Evolutionary conservation across 2,888 invertebrate species (phyloP).

Genomic region (Spatulosminthurus flaviceps): DNA sequence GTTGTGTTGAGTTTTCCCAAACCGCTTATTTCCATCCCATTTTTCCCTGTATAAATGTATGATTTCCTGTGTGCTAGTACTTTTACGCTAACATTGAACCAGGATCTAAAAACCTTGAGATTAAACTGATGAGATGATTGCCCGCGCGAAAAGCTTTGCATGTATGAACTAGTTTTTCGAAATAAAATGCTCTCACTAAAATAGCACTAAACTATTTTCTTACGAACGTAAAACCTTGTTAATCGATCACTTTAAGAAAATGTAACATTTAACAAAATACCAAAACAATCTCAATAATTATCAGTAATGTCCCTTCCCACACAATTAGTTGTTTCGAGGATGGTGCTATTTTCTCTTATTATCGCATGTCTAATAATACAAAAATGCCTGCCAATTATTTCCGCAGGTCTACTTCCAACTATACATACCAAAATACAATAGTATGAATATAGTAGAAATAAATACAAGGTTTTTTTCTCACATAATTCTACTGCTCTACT

Average conservation of each 20-base stretch:
- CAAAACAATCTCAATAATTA: constrained; percentile 8
- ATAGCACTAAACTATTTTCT: too few relatives aligned
- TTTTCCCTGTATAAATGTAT: not conserved
- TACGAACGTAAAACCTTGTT: too few relatives aligned
- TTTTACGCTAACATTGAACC: not conserved
- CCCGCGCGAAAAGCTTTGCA: not conserved
- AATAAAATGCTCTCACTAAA: too few relatives aligned
- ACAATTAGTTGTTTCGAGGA: not conserved
- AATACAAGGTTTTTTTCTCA: too few relatives aligned
- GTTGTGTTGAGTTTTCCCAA: too few relatives aligned
- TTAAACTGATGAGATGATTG: constrained; percentile 34
- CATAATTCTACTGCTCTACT: too few relatives aligned
- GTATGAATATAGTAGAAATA: too few relatives aligned
- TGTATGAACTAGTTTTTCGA: too few relatives aligned
- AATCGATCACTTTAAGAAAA: not conserved
- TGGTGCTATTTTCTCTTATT: not conserved
- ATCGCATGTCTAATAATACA: too few relatives aligned
- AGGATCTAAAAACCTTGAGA: not conserved
- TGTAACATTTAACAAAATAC: not conserved
- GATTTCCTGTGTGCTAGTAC: not conserved
- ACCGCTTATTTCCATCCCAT: not conserved
- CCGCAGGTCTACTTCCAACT: too few relatives aligned
- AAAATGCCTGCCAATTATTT: too few relatives aligned
- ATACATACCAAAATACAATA: too few relatives aligned
- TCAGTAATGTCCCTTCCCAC: not conserved